Conservation (phyloP, 2,797 vertebrate species). For the Oryzias sinensis region DNA sequence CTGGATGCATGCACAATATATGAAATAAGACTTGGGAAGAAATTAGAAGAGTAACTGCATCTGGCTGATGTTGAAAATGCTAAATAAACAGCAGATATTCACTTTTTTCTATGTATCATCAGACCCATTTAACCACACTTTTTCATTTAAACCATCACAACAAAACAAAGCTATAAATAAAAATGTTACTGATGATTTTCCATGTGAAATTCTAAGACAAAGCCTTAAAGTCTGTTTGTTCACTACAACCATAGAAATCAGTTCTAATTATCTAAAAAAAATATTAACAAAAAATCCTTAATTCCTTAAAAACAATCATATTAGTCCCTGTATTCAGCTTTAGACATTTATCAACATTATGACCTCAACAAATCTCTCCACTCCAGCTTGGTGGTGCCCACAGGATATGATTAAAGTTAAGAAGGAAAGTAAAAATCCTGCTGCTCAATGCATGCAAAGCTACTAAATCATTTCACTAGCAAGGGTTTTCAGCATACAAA, state of each 20-base stretch:
- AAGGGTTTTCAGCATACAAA: slow-evolving; percentile 42
- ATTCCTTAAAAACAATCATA: neutral
- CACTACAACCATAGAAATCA: neutral
- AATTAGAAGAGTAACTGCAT: too few species aligned
- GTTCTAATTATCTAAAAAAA: neutral
- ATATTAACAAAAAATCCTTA: neutral
- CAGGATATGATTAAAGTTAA: slow-evolving; percentile 42
- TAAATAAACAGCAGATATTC: too few species aligned
- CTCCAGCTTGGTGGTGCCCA: neutral
- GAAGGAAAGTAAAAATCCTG: slow-evolving; percentile 8
- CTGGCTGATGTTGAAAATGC: too few species aligned
- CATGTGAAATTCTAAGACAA: too few species aligned
- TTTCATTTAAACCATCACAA: too few species aligned
- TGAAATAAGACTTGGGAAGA: too few species aligned
- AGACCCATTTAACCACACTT: too few species aligned
- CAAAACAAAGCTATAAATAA: too few species aligned
- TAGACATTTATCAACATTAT: slow-evolving; percentile 2
- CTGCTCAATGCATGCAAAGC: slow-evolving; percentile 42
- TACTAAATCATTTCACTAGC: slow-evolving; percentile 25
- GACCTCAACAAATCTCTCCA: neutral
- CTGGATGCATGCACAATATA: too few species aligned
- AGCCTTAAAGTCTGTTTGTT: too few species aligned
- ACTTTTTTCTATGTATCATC: too few species aligned
- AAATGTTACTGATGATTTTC: too few species aligned
- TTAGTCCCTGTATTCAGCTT: neutral